Base-by-base conservation (phyloP, 2,888 invertebrate genomes). In the Physocephala rufipes region DNA sequence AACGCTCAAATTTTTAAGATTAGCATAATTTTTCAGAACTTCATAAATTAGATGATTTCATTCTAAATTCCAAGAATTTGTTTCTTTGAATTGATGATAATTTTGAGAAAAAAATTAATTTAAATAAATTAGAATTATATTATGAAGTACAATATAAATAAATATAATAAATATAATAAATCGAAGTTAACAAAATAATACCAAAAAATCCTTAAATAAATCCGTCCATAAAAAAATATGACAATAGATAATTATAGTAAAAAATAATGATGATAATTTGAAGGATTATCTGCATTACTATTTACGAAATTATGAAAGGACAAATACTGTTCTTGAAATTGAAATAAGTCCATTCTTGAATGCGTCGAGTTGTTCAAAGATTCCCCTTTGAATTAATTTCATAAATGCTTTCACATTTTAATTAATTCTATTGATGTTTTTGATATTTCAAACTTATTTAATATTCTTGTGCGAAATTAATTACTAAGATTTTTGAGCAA, bases 1-100 rank as follows among this genome's bases (percentile, higher is more conserved):
- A n/a, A n/a, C n/a, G n/a, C n/a, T n/a, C n/a, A n/a, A 53, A 16
- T 75, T 73, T 80, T 36, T 36, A 7, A 9, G 36, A 36, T 36
- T 4, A 36, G 36, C 36, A 36, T 36, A 36, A 36, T 9, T 36
- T 36, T 36, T 7, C 5, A 9, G 9, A 36, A 36, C 5, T 36
- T 36, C 36, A 7, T 9, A 36, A 7, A 36, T 9, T 36, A 36
- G 5, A 36, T 36, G 9, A 9, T 9, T 36, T 36, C 36, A 36
- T 36, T 36, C 36, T 36, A 36, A 36, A 36, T 19, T 7, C 16
- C 7, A 5, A 16, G 51, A 51, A 19, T 51, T 51, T 19, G 19
- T 15, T 15, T 19, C 15, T 51, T 51, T 16, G 16, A 51, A 15
- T n/a, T n/a, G n/a, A n/a, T n/a, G n/a, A n/a, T n/a, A n/a, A n/a